These are phyloP conservation scores for Cepphus grylle DNA, from an alignment of 2,113 vertebrate species.

Conservation along the genomic window DNA sequence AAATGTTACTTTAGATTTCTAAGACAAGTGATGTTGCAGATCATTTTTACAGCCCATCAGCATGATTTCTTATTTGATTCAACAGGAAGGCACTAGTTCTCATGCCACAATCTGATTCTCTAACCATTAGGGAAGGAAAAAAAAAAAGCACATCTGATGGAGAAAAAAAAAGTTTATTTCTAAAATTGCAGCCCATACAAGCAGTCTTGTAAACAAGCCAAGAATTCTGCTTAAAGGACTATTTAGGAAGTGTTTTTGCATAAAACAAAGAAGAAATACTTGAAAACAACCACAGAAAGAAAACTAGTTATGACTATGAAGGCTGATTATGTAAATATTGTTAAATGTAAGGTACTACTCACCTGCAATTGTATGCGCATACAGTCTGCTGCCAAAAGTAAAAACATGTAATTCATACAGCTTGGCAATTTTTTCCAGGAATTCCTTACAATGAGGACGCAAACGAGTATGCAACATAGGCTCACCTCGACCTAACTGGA, in stretches of 20 bases:
- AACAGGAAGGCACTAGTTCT: neutral
- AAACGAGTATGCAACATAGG: constrained; percentile 97
- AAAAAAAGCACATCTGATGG: neutral
- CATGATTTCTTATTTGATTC: neutral
- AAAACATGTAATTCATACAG: constrained; percentile 96
- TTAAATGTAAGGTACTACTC: neutral
- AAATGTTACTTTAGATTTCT: neutral
- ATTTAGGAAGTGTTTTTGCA: neutral
- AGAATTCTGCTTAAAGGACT: neutral
- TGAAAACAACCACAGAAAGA: neutral
- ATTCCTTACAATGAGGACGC: constrained; percentile 93
- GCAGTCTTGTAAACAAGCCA: neutral
- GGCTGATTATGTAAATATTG: neutral
- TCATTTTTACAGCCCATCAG: neutral
- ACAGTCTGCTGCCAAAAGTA: constrained; percentile 95
- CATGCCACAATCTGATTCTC: neutral
- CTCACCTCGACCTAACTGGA: constrained; percentile 93
- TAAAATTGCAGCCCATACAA: neutral
- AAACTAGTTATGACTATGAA: neutral
- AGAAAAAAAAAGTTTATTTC: neutral
- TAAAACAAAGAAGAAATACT: neutral
- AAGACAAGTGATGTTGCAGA: neutral
- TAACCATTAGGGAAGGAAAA: neutral
- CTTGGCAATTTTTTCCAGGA: constrained; percentile 94
- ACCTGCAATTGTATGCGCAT: constrained; percentile 99